Base-by-base conservation (phyloP, 1,140 invertebrate species). In the Hyles euphorbiae region DNA sequence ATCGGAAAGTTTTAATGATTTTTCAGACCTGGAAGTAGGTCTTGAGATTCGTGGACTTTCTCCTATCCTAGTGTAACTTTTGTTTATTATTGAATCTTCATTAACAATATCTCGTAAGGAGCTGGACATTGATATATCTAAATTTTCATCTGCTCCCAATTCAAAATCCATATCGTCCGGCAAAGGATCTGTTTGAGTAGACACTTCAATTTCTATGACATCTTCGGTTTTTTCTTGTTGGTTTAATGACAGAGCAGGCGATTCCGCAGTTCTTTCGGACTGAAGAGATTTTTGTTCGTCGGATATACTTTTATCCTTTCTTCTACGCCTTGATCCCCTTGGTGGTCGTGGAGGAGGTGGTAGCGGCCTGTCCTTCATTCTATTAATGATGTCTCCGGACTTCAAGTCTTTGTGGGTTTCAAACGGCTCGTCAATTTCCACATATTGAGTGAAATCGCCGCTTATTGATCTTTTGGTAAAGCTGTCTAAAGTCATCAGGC, bases 291-390 rank as follows among this genome's bases (percentile, higher is more conserved):
- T 58, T n/a, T 74, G 58, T 34, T 89, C 78, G 47, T 85, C 76
- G 22, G 69, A 53, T n/a, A 70, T 74, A 63, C 81, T 72, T 56
- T 63, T 70, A 12, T 70, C 67, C 59, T 70, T 89, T 68, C 83
- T 78, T 81, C 88, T 81, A 77, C 81, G 71, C 80, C 80, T 91
- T 54, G 87, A 78, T 74, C 89, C 83, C 81, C 94, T 72, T 0
- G 94, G 94, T 44, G 95, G 95, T 51, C 94, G 86, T 5, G 95
- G 95, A 0, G 95, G 95, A 7, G 95, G 92, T n/a, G 95, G 95
- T 57, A 96, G 74, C 0, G 95, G 95, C 62, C 95, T 90, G 59
- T 93, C 92, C 84, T 95, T 95, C 91, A 96, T 96, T 87, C 94
- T 96, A 68, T 91, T 93, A 1, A 95, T 89, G 7, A 95, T 89